Evolutionary conservation across 1,140 invertebrate species (phyloP).

Genomic region (Lepidotrigona ventralis): DNA sequence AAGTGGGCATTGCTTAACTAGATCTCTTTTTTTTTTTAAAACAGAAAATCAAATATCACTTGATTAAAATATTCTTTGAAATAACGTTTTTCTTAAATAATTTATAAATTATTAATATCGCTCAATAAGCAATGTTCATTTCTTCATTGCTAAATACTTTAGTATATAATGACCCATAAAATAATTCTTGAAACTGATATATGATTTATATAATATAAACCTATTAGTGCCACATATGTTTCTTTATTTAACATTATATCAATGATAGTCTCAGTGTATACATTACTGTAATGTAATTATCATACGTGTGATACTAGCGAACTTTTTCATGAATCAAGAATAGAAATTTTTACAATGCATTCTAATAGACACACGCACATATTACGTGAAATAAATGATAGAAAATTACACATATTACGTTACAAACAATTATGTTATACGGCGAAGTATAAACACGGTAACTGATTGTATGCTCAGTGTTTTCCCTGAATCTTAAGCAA

Average conservation of each 20-base stretch:
- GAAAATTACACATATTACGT: conserved; percentile 38
- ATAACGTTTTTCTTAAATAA: neutral
- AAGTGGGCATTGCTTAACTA: neutral
- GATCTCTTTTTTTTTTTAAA: neutral
- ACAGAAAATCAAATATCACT: neutral
- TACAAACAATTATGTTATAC: conserved; percentile 42
- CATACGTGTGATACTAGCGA: conserved; percentile 56
- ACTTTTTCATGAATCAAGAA: conserved; percentile 29
- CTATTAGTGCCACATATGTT: conserved; percentile 49
- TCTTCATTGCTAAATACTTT: conserved; percentile 3
- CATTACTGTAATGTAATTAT: conserved; percentile 51
- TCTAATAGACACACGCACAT: conserved; percentile 54
- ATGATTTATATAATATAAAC: conserved; percentile 32
- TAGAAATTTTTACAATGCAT: conserved; percentile 52
- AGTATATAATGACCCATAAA: conserved; percentile 31
- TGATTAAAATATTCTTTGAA: conserved; percentile 7
- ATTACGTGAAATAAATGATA: conserved; percentile 32
- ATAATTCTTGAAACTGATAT: conserved; percentile 26
- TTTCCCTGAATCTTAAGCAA: conserved; percentile 41
- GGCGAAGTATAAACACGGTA: conserved; percentile 39
- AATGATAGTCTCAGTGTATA: conserved; percentile 59
- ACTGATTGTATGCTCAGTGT: conserved; percentile 33
- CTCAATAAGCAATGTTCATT: conserved; percentile 11
- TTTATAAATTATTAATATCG: neutral
- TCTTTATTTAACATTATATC: conserved; percentile 40